Evolutionary conservation across 2,113 vertebrate genomes (phyloP).

Genomic region (Sialia sialis): DNA sequence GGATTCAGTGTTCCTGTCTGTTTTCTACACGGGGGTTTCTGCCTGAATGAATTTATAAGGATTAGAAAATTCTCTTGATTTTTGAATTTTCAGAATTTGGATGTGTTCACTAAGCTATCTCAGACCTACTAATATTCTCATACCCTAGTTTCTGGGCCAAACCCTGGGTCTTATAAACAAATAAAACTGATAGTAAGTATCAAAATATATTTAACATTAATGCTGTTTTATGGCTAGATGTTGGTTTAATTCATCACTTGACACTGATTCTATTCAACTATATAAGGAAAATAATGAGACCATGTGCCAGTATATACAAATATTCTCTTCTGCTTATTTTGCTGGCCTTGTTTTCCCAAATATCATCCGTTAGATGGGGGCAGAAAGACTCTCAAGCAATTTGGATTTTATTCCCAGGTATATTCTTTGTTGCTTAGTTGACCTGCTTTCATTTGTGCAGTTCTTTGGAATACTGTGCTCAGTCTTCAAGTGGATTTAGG

Average conservation of each 20-base stretch:
- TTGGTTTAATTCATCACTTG: background rate
- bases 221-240: background rate
- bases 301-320: background rate
- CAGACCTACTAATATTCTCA: background rate
- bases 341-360: background rate
- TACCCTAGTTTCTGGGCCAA: background rate
- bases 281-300: background rate
- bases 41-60: background rate
- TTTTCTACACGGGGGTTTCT: background rate
- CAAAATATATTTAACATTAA: background rate
- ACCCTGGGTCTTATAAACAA: background rate
- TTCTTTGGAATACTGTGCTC: background rate
- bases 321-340: background rate
- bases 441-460: background rate
- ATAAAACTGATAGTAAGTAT: background rate
- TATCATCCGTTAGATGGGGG: background rate
- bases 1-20: background rate
- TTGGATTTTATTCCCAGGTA: background rate
- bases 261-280: background rate
- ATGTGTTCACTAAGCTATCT: background rate
- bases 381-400: background rate
- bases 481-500: background rate
- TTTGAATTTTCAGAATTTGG: background rate
- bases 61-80: background rate
- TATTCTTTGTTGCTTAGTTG: background rate